Percentiles rank a stretch among this genome's conserved stretches.
Evolutionary conservation across 2,888 invertebrate species (phyloP).

Genomic region (Venusia cambrica): DNA sequence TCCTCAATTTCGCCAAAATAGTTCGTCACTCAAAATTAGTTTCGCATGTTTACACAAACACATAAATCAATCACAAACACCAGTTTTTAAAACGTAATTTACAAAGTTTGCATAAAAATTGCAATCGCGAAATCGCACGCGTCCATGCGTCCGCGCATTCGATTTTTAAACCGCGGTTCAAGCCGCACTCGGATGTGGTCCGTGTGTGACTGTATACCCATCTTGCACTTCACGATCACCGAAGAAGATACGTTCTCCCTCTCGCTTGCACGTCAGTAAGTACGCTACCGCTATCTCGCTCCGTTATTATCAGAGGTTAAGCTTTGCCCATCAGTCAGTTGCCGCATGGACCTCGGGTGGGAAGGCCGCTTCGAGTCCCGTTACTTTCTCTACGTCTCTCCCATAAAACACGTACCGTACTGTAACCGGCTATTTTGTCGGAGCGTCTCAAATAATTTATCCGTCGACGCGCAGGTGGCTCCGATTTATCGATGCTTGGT

Average conservation of each 20-base stretch:
- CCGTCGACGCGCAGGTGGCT: slow-evolving; percentile 52
- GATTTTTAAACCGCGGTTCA: slow-evolving; percentile 65
- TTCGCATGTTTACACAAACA: slow-evolving; percentile 46
- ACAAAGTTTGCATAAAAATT: slow-evolving; percentile 34
- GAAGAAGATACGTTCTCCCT: slow-evolving; percentile 72
- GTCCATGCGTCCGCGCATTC: slow-evolving; percentile 68
- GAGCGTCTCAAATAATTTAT: slow-evolving; percentile 55
- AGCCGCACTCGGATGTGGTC: slow-evolving; percentile 76
- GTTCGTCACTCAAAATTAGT: slow-evolving; percentile 48
- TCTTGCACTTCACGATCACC: slow-evolving; percentile 78
- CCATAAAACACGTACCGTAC: slow-evolving; percentile 66
- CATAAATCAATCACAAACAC: slow-evolving; percentile 35
- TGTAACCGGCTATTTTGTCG: slow-evolving; percentile 54
- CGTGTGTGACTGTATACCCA: slow-evolving; percentile 79
- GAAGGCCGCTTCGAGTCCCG: slow-evolving; percentile 65
- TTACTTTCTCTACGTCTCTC: slow-evolving; percentile 62
- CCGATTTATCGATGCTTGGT: slow-evolving; percentile 37
- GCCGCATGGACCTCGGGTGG: slow-evolving; percentile 67
- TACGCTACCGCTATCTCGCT: slow-evolving; percentile 52
- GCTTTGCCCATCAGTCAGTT: slow-evolving; percentile 77
- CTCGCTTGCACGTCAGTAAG: slow-evolving; percentile 44
- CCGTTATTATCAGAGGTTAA: slow-evolving; percentile 79
- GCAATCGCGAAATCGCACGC: slow-evolving; percentile 53
- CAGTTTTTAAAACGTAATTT: slow-evolving; percentile 32
- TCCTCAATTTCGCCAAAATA: slow-evolving; percentile 44